Evolutionary conservation across 2,113 vertebrate species (phyloP), one percentile per base, ranked within the genome.

Genomic region (Ranitomeya variabilis): DNA sequence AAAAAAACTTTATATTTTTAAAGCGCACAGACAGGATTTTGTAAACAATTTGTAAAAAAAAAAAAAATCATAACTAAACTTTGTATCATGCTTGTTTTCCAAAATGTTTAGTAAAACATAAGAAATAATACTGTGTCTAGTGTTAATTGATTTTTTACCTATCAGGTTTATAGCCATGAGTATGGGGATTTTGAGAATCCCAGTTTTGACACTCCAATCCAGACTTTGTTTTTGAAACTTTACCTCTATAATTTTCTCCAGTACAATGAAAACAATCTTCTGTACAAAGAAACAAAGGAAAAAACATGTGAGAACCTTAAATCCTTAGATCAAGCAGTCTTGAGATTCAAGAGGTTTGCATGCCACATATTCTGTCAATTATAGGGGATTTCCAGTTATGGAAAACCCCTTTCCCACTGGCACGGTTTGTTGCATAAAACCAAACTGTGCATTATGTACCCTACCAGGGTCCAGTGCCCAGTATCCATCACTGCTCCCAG

Each of bases 201-300:
- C 98, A 99, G 66, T 73, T 91, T 96, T 96, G 95, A 80, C 95
- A 96, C 10, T 91, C 78, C 0, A 90, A 16, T 13, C 95, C 96
- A 37, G 95, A 95, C 31, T 90, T 91, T 23, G 98, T 98, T 86
- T 85, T 94, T 14, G 96, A 94, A 82, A 94, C 83, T 90, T 96
- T 96, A 15, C 98, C 98, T 0, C 93, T 94, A 82, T 99, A 99
- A 81, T 96, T 90, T 92, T 98, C 98, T 0, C 98, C 98, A 0
- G 94, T 98, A 94, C 98, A 99, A 3, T 94, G 90, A 77, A 99
- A 97, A 52, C 98, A 99, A 12, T 97, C 95, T 15, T 92, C 96
- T 96, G 91, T 52, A 77, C 51, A 23, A 76, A 87, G 81, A 89
- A 71, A 26, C 37, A 45, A 45, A 45, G 37, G 37, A 45, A 16